Evolutionary conservation across 2,888 invertebrate genomes (phyloP), one percentile per base, ranked within the genome.

Genomic region (Rapana venosa): DNA sequence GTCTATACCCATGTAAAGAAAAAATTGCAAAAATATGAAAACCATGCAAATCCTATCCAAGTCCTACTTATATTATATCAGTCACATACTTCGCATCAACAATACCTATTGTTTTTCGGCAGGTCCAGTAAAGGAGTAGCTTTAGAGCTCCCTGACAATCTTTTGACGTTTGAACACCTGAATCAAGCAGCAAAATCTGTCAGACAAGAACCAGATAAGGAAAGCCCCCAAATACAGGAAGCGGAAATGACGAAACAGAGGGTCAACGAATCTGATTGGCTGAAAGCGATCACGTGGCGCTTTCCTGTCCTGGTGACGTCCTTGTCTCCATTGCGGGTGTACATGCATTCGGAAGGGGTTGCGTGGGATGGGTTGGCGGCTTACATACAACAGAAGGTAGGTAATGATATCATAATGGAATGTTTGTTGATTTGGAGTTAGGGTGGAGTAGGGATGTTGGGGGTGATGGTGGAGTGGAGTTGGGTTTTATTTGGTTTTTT

Each of bases 231-330:
- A 1, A 26, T 4, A 79, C 11, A 32, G 58, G 84, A 84, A 58
- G 58, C 20, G 32, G 66, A 87, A 61, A 61, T 22, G 74, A 56
- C 58, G 15, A 26, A 8, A 58, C 36, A 36, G n/a, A 30, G 15
- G n/a, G 56, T 26, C 30, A 35, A 56, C 22, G 61, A 30, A 30
- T 77, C 66, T 58, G 88, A 61, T 61, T 88, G 88, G 84, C 84
- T 22, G 15, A 74, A n/a, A 74, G 85, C 95, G 0, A 93, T 96
- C 47, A 94, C 94, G 81, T 93, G 96, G 36, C 94, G 94, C 36
- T 91, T 95, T 15, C 95, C 94, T 89, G 94, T 96, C 13, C 91
- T 96, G 56, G 94, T 96, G 77, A 96, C 96, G 22, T 96, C 96
- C 0, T 88, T 96, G 61, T 92, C 93, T 30, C 96, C 96, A 0